phyloP scores from a whole-genome alignment of 2,888 invertebrate species.

The Caenorhabditis japonica region DNA sequence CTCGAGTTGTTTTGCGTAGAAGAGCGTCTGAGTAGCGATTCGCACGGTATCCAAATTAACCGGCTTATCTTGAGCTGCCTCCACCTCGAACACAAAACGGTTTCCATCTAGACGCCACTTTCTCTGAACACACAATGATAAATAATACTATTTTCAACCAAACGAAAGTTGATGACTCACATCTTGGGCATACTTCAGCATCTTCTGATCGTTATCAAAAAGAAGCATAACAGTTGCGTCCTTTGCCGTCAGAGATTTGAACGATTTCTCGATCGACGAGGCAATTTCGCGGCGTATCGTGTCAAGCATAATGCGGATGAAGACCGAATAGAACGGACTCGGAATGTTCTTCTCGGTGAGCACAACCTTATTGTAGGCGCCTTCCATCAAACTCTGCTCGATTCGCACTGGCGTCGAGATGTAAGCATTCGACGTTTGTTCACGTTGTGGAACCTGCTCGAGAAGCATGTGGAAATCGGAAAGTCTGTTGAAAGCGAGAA shows the following conservation, averaged over 20 bases:
- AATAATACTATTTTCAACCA: slow-evolving; percentile 1
- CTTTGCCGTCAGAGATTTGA: slow-evolving; percentile 85
- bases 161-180: slow-evolving; percentile 38
- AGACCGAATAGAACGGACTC: slow-evolving; percentile 93
- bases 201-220: slow-evolving; percentile 61
- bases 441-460: slow-evolving; percentile 91
- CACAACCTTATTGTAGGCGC: slow-evolving; percentile 95
- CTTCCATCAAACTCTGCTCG: slow-evolving; percentile 99
- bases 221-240: slow-evolving; percentile 59
- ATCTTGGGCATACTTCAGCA: slow-evolving; percentile 59
- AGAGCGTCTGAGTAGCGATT: slow-evolving; percentile 92
- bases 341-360: slow-evolving; percentile 95
- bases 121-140: slow-evolving; percentile 81
- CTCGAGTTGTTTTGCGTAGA: slow-evolving; percentile 96
- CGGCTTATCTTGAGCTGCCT: slow-evolving; percentile 79
- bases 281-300: slow-evolving; percentile 95
- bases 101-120: slow-evolving; percentile 87
- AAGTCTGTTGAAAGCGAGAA: slow-evolving; percentile 90
- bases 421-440: slow-evolving; percentile 92
- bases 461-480: slow-evolving; percentile 95
- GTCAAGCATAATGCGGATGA: slow-evolving; percentile 94
- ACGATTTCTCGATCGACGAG: slow-evolving; percentile 95
- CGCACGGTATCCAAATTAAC: slow-evolving; percentile 86
- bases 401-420: slow-evolving; percentile 93
- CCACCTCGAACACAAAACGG: slow-evolving; percentile 87